Evolutionary conservation across 2,113 vertebrate genomes (phyloP).

Genomic region (Rissa tridactyla): DNA sequence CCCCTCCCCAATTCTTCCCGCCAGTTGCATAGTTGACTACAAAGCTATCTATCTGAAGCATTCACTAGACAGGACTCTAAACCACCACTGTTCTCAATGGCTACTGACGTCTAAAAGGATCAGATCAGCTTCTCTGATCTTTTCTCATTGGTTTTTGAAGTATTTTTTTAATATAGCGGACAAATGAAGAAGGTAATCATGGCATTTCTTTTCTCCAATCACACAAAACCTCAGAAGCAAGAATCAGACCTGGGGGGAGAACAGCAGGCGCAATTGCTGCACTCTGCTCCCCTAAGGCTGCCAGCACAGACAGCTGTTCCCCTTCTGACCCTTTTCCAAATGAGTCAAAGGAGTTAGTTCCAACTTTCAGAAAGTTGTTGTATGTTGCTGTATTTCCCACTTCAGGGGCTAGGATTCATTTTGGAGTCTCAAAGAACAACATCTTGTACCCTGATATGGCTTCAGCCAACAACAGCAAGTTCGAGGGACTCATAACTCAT

Average conservation of each 20-base stretch:
- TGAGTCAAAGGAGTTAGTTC: neutral
- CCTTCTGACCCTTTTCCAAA: neutral
- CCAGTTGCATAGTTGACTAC: neutral
- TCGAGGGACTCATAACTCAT: neutral
- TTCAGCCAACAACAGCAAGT: neutral
- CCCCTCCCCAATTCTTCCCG: neutral
- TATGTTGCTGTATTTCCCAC: constrained; percentile 22
- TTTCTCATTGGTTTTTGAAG: neutral
- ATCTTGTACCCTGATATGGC: neutral
- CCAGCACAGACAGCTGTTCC: neutral
- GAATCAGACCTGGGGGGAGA: neutral
- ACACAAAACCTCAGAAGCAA: neutral
- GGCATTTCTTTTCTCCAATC: neutral
- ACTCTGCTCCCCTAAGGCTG: neutral
- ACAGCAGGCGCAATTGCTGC: neutral
- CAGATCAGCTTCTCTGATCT: neutral
- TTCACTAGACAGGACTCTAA: neutral
- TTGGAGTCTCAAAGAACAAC: neutral
- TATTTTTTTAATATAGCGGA: neutral
- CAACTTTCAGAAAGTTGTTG: neutral
- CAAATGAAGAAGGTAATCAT: neutral
- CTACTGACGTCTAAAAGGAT: neutral
- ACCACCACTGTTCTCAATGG: neutral
- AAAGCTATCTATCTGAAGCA: neutral
- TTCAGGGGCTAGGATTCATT: constrained; percentile 17